Evolutionary conservation across 92 coral and sea anemone genomes (phyloP), one percentile per base, ranked within the genome.

Genomic region (Zoanthus solanderi): DNA sequence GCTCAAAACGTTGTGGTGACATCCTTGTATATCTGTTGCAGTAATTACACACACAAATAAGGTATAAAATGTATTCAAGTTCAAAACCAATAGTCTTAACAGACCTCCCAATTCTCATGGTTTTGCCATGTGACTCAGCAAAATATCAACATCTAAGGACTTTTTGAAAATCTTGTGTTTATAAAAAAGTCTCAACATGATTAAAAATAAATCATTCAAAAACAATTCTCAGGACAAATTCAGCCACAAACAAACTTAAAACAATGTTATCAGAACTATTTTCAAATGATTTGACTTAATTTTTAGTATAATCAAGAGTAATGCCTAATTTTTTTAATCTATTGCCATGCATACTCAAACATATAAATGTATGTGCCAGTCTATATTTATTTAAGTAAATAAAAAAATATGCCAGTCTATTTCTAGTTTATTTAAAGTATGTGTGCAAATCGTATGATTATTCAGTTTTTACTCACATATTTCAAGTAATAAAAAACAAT

Each of bases 1-100:
- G 91, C 63, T 88, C 68, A 65, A 93, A 90, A 17, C 92, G 78
- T 67, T 93, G 92, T 44, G 92, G 92, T 5, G 86, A 78, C 95
- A 90, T 93, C 76, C 95, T 85, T 47, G 81, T 71, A 56, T 66
- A 93, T 78, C 91, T 86, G 78, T 73, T 73, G 78, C 34, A 73
- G 57, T 73, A 73, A 73, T 73, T 73, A 76, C 46, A 76, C 65
- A 76, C 80, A 52, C 63, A 73, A 73, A 73, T 45, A 23, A 73
- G 78, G 14, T 45, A 73, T 46, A 73, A 12, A 73, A 44, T 72
- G 77, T 72, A 72, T 12, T 12, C 56, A 72, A 72, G 77, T 72
- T 37, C 54, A 72, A 72, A 72, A 44, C 77, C 77, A 72, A 72
- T 7, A 72, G 30, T 44, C 77, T 72, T 72, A 15, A 71, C 75